phyloP scores from a whole-genome alignment of 30 jellyfish, hydroid and myxozoan species.

The Hydractinia echinata region DNA sequence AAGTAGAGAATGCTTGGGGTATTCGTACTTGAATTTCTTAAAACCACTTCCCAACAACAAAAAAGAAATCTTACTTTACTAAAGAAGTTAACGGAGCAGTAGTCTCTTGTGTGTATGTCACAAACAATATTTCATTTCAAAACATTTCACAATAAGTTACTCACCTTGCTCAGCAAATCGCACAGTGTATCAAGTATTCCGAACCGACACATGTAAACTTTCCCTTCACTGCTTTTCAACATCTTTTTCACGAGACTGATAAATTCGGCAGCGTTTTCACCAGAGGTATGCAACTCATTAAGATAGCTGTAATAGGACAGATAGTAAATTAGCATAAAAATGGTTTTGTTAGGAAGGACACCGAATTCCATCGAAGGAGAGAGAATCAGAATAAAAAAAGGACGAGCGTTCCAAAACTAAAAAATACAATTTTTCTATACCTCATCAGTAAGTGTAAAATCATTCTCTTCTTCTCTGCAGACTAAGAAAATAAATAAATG shows the following conservation, averaged over 20 bases:
- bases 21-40: too few relatives aligned
- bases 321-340: not conserved
- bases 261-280: slow-evolving; percentile 78
- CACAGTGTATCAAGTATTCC: slow-evolving; percentile 63
- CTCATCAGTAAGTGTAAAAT: slow-evolving; percentile 60
- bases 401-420: not conserved
- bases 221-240: slow-evolving; percentile 55
- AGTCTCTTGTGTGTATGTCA: too few relatives aligned
- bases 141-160: not conserved
- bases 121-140: too few relatives aligned
- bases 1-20: not conserved
- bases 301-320: slow-evolving; percentile 33
- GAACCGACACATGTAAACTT: slow-evolving; percentile 50
- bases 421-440: slow-evolving; percentile 24
- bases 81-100: not conserved
- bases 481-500: slow-evolving; percentile 25
- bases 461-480: slow-evolving; percentile 50
- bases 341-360: not conserved
- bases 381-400: not conserved
- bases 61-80: not conserved
- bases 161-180: slow-evolving; percentile 54
- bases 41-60: too few relatives aligned
- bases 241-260: slow-evolving; percentile 48
- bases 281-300: slow-evolving; percentile 60
- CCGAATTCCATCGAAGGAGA: not conserved